Evolutionary conservation across 2,797 vertebrate genomes (phyloP).

Genomic region (Octomys mimax): DNA sequence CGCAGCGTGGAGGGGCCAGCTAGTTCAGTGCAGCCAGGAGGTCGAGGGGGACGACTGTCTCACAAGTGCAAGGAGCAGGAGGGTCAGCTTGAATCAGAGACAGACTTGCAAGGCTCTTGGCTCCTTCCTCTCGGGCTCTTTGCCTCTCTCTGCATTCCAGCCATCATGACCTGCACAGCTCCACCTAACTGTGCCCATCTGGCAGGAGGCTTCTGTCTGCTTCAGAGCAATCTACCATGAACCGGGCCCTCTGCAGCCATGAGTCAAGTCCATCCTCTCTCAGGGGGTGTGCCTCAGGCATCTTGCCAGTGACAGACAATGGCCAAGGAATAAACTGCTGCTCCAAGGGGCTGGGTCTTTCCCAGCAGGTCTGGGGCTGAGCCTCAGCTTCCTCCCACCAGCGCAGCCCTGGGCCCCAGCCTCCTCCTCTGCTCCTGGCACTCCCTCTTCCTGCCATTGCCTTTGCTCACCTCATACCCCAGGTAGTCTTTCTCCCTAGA

Average conservation of each 20-base stretch:
- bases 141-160: neutral
- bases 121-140: neutral
- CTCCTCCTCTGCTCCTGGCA: neutral
- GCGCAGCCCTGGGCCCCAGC: neutral
- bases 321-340: accelerated
- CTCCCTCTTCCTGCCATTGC: neutral
- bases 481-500: accelerated
- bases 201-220: neutral
- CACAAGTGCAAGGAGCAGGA: neutral
- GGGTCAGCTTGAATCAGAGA: neutral
- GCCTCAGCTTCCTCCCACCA: neutral
- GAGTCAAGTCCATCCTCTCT: neutral
- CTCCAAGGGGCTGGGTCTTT: neutral
- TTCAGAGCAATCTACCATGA: neutral
- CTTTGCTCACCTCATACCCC: neutral
- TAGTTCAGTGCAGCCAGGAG: neutral
- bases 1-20: neutral
- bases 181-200: neutral
- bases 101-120: neutral
- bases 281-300: neutral
- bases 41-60: neutral
- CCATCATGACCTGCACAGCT: neutral
- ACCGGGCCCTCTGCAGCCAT: neutral
- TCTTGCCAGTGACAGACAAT: neutral
- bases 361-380: neutral